Evolutionary conservation across 2,113 vertebrate species (phyloP), one percentile per base, ranked within the genome.

Genomic region (Semicossyphus pulcher): DNA sequence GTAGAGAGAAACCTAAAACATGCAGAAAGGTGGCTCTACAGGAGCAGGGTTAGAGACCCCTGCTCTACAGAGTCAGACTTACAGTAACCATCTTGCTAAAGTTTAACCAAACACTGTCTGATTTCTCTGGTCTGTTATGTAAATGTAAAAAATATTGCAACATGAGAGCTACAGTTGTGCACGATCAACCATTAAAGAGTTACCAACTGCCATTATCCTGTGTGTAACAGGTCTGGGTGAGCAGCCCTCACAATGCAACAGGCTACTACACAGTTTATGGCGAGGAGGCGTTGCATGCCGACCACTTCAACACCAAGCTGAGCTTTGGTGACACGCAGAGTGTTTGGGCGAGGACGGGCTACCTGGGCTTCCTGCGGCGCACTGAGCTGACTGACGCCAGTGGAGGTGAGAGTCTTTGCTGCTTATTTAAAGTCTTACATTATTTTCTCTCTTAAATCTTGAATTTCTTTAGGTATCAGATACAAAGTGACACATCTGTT

Each of bases 281-380:
- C 0, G 97, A 99, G 67, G 97, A 99, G 85, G 94, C 95, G 0
- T 93, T 99, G 77, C 97, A 99, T 0, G 95, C 96, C 0, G 97
- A 99, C 86, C 97, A 99, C 92, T 99, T 99, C 63, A 96, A 93
- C 59, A 97, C 97, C 52, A 94, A 88, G 66, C 93, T 99, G 47
- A 98, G 97, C 72, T 99, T 99, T 1, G 97, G 97, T 10, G 97
- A 99, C 90, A 99, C 97, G 0, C 96, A 97, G 82, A 99, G 96
- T 0, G 8, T 96, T 1, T 99, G 97, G 97, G 96, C 97, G 0
- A 95, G 97, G 39, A 99, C 97, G 0, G 97, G 97, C 1, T 99
- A 99, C 92, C 94, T 99, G 21, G 97, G 97, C 83, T 99, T 99
- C 87, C 95, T 99, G 61, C 95, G 97, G 21, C 95, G 97, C 69